Conservation (phyloP, 2,888 invertebrate species). For the Strigamia crassipes region DNA sequence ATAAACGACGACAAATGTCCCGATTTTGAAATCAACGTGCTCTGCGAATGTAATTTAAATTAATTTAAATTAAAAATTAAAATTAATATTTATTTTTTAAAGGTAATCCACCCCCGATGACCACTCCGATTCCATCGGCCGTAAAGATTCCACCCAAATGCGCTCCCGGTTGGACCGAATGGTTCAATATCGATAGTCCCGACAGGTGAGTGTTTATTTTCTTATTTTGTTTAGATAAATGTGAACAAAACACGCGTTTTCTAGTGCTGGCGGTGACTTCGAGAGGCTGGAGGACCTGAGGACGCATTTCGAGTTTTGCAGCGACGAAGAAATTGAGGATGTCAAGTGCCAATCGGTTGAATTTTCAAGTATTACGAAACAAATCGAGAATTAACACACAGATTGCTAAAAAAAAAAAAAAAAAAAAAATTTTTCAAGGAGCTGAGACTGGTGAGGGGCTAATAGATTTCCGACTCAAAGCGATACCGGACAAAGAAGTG, state of each 20-base stretch:
- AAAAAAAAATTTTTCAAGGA: background rate
- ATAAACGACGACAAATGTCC: conserved; percentile 63
- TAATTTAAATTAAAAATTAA: background rate
- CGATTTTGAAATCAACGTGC: conserved; percentile 81
- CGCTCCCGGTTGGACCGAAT: conserved; percentile 57
- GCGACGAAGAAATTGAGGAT: conserved; percentile 52
- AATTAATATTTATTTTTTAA: background rate
- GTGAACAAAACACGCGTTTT: too few species aligned
- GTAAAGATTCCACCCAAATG: conserved; percentile 51
- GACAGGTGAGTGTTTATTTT: background rate
- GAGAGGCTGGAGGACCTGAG: conserved; percentile 54
- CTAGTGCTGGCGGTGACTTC: conserved; percentile 53
- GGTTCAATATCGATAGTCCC: conserved; percentile 55
- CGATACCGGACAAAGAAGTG: conserved; percentile 53
- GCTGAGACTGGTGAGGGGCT: background rate
- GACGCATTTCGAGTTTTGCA: conserved; percentile 52
- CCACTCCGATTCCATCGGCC: background rate
- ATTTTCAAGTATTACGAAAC: background rate
- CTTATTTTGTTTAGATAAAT: too few species aligned
- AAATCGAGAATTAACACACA: background rate
- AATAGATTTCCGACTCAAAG: conserved; percentile 51
- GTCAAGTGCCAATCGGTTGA: conserved; percentile 53
- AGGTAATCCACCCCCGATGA: background rate
- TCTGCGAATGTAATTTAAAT: conserved; percentile 62
- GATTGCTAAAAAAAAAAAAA: background rate